Conservation (phyloP, 2,888 invertebrate genomes). For the Agrenia bidenticulata region DNA sequence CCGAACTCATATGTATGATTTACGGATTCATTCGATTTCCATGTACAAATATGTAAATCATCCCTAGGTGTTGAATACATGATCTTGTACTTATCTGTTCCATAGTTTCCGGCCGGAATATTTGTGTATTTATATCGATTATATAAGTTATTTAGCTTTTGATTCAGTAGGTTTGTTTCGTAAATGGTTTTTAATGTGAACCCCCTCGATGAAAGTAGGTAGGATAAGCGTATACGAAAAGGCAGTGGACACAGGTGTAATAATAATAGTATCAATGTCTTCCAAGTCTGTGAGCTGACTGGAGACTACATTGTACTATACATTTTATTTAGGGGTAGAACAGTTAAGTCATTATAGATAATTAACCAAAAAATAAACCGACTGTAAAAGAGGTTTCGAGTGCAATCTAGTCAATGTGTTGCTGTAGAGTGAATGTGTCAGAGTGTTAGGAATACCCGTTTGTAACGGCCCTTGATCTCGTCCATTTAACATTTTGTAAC, state of each 20-base stretch:
- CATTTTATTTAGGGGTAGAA: too few species aligned
- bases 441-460: constrained; percentile 1
- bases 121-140: background rate
- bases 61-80: background rate
- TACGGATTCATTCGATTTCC: background rate
- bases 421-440: constrained; percentile 4
- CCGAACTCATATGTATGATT: background rate
- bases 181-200: too few species aligned
- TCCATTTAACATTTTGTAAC: constrained; percentile 8
- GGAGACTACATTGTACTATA: too few species aligned
- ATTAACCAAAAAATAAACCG: constrained; percentile 9
- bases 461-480: constrained; percentile 18
- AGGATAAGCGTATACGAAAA: constrained; percentile 9
- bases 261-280: background rate
- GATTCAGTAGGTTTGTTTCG: too few species aligned
- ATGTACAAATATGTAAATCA: background rate
- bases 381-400: constrained; percentile 7
- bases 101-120: constrained; percentile 9
- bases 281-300: background rate
- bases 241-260: background rate
- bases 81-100: background rate
- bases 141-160: background rate
- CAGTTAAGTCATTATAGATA: constrained; percentile 1
- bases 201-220: background rate
- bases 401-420: constrained; percentile 21